Conservation (phyloP, 2,113 vertebrate genomes). For the Hippoglossus stenolepis region DNA sequence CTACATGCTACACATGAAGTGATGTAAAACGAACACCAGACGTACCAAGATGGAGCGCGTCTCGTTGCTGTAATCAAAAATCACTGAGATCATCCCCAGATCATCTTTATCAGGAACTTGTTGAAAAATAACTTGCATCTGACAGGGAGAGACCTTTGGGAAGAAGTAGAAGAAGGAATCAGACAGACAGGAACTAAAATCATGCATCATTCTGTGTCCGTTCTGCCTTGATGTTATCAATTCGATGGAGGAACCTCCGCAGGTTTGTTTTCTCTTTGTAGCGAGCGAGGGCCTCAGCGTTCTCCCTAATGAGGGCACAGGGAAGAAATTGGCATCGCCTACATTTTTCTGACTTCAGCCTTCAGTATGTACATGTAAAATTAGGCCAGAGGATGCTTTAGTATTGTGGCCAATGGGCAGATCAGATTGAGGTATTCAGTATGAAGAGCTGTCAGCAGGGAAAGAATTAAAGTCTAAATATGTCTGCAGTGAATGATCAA, state of each 20-base stretch:
- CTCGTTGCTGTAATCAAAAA: too few relatives aligned
- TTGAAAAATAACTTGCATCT: too few relatives aligned
- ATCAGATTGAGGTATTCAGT: not conserved
- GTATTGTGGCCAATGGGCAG: not conserved
- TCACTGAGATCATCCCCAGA: too few relatives aligned
- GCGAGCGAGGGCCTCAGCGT: slow-evolving; percentile 87
- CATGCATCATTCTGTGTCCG: slow-evolving; percentile 82
- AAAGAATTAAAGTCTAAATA: too few relatives aligned
- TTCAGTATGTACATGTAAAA: slow-evolving; percentile 23
- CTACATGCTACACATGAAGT: too few relatives aligned
- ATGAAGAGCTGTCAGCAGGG: too few relatives aligned
- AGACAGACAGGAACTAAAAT: not conserved
- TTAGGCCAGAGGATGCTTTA: slow-evolving; percentile 22
- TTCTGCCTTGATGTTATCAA: slow-evolving; percentile 88
- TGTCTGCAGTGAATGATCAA: too few relatives aligned
- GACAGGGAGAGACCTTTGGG: too few relatives aligned
- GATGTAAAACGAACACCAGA: too few relatives aligned
- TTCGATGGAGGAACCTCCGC: slow-evolving; percentile 78
- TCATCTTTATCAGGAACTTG: too few relatives aligned
- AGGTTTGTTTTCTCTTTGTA: slow-evolving; percentile 88
- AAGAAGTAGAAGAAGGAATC: not conserved
- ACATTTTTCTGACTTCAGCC: slow-evolving; percentile 22
- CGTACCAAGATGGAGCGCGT: too few relatives aligned
- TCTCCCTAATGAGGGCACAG: slow-evolving; percentile 79
- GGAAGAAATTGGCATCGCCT: slow-evolving; percentile 22